Evolutionary conservation across 2,113 vertebrate genomes (phyloP).

Genomic region (Carassius gibelio): DNA sequence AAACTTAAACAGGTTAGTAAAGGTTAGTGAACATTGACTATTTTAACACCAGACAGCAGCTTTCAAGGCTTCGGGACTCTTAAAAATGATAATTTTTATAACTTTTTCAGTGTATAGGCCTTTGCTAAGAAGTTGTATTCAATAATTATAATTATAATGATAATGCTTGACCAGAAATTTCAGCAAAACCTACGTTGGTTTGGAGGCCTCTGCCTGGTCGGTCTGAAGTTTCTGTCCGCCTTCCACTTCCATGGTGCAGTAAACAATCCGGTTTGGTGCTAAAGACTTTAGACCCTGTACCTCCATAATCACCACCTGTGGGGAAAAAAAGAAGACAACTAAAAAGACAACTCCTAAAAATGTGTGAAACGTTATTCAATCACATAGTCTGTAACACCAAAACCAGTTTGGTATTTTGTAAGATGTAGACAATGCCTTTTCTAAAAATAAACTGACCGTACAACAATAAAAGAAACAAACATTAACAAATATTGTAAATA

Average conservation of each 20-base stretch:
- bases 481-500: no score
- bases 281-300: conserved; percentile 94
- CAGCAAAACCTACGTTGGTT: conserved; percentile 85
- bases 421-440: no score
- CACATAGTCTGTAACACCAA: no score
- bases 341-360: not conserved
- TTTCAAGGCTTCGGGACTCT: not conserved
- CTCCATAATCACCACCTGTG: conserved; percentile 97
- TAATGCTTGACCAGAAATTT: not conserved
- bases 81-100: not conserved
- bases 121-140: not conserved
- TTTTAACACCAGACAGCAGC: not conserved
- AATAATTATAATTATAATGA: not conserved
- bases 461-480: no score
- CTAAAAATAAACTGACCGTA: no score
- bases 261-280: conserved; percentile 96
- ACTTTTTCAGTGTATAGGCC: not conserved
- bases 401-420: no score
- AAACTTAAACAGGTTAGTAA: not conserved
- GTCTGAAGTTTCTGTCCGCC: conserved; percentile 98
- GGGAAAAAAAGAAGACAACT: not conserved
- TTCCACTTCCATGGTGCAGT: conserved; percentile 99
- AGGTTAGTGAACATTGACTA: not conserved
- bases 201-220: conserved; percentile 97
- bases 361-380: no score